Evolutionary conservation across 2,888 invertebrate genomes (phyloP), one percentile per base, ranked within the genome.

Genomic region (Drosophila vallismaia): DNA sequence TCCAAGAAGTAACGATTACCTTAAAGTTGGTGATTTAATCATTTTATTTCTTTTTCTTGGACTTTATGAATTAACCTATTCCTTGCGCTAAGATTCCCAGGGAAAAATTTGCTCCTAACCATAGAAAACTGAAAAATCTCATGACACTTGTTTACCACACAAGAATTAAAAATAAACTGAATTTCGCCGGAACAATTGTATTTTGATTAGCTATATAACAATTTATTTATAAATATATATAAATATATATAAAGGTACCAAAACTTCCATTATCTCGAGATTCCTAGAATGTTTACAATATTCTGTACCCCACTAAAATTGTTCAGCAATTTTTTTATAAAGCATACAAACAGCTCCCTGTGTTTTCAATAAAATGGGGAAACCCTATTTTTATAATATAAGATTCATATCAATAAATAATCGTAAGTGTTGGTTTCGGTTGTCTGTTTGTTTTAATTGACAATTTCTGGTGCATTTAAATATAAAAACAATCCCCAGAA

Each of bases 1-100:
- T 80, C 74, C 55, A 84, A 53, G 26, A 63, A 84, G 44, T 86
- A 84, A 48, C 64, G 66, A 66, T 84, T 84, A 0, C 58, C 86
- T 83, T 14, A 1, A 12, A 4, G 7, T 4, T 0, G 10, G 12
- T 46, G 5, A 14, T 0, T 14, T 40, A 3, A 19, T 7, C 6
- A n/a, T 7, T 10, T 10, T 46, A 33, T 7, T n/a, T 33, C 1
- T 2, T 5, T 3, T n/a, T n/a, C n/a, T n/a, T n/a, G n/a, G 8
- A 4, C 0, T 0, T 14, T 1, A 14, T n/a, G 9, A n/a, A 8
- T 8, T n/a, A 12, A 78, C 78, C 82, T 49, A 73, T 67, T 10
- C 73, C 63, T 26, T 45, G 60, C 3, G 66, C 69, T 28, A 63
- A 59, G 36, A 62, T 38, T 26, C 24, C 4, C 0, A n/a, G 14